Evolutionary conservation across 2,113 vertebrate genomes (phyloP).

Genomic region (Suricata suricatta): DNA sequence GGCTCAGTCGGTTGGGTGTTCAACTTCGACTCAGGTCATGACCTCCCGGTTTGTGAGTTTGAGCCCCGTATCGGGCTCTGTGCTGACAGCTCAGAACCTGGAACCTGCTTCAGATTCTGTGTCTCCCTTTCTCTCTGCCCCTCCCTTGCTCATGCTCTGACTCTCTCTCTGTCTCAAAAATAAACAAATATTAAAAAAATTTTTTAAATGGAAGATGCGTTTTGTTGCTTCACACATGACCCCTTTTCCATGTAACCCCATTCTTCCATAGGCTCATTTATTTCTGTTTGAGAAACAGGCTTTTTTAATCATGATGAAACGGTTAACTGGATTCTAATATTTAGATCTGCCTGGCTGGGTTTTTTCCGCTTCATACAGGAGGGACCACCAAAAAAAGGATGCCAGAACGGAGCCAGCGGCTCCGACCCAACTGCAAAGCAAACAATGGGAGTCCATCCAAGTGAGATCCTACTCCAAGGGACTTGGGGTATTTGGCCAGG

Average conservation of each 20-base stretch:
- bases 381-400: neutral
- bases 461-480: neutral
- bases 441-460: neutral
- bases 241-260: too few species aligned
- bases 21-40: too few species aligned
- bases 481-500: neutral
- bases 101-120: too few species aligned
- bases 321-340: neutral
- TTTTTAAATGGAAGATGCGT: neutral
- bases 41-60: too few species aligned
- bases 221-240: neutral
- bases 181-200: too few species aligned
- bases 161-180: too few species aligned
- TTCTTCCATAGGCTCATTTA: neutral
- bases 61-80: too few species aligned
- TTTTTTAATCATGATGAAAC: neutral
- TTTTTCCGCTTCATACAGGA: neutral
- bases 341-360: neutral
- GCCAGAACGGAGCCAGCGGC: neutral
- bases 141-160: too few species aligned
- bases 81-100: too few species aligned
- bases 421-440: slow-evolving; percentile 1
- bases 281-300: neutral
- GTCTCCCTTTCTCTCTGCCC: too few species aligned
- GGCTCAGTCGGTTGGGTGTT: too few species aligned